Evolutionary conservation across 2,797 vertebrate species (phyloP).

Genomic region (Manis crassicaudata): DNA sequence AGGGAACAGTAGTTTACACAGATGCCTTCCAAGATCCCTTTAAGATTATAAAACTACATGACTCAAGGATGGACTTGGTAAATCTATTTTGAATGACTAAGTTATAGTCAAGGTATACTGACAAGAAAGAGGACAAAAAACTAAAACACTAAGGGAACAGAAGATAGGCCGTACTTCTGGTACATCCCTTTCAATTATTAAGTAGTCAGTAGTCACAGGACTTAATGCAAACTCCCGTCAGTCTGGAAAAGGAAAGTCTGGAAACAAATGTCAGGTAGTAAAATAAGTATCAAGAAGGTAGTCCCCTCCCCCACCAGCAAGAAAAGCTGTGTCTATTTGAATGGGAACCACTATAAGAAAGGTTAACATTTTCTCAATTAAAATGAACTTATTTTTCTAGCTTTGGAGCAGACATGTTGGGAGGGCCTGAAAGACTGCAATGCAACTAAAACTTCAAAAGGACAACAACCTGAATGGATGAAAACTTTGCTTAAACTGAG

Average conservation of each 20-base stretch:
- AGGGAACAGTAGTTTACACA: neutral
- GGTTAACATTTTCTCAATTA: neutral
- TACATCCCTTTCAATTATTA: neutral
- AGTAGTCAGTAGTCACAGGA: neutral
- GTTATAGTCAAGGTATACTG: neutral
- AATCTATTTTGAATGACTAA: neutral
- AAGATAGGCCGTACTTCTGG: neutral
- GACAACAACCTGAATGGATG: neutral
- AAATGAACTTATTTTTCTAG: neutral
- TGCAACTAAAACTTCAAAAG: neutral
- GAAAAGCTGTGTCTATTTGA: neutral
- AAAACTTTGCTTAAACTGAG: neutral
- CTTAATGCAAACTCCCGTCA: neutral
- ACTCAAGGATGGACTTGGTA: neutral
- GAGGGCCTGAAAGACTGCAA: neutral
- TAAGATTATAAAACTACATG: neutral
- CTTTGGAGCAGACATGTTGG: neutral
- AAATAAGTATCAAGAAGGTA: neutral
- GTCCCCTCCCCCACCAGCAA: neutral
- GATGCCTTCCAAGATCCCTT: neutral
- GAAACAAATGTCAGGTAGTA: neutral
- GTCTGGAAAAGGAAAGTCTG: neutral
- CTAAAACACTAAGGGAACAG: neutral
- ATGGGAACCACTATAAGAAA: neutral
- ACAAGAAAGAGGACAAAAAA: neutral